Base-by-base conservation (phyloP, 2,888 invertebrate genomes). In the Mylabris sibirica region DNA sequence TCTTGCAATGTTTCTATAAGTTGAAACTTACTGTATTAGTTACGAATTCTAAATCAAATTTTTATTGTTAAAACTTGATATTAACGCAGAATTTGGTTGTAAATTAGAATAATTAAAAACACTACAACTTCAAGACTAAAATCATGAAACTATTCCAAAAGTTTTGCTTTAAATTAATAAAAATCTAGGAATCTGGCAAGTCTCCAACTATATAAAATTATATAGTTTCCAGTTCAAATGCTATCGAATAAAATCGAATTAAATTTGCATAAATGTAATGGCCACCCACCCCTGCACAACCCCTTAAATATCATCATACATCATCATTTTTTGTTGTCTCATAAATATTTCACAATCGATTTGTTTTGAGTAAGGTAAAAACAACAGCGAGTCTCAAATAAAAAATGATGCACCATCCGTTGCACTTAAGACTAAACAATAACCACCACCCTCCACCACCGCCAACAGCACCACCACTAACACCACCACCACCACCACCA, bases 321-420 rank as follows among this genome's bases (percentile, higher is more conserved):
- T 44, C 44, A 44, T 44, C 44, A n/a, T 3, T n/a, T n/a, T n/a
- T 6, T 44, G 17, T n/a, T 44, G 44, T 44, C 44, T 17, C 44
- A 17, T 44, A 44, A 17, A 44, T 44, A 44, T 44, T 44, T 44
- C 17, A 44, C 44, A 44, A 44, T 44, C 44, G 44, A 44, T 44
- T 44, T 44, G n/a, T 4, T 44, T 17, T 6, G n/a, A 17, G 12
- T n/a, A n/a, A 38, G 2, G 6, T 12, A n/a, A 44, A 44, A n/a
- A 44, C 44, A 12, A 41, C 41, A n/a, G 14, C n/a, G 14, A 44
- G 44, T 12, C 8, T 1, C 38, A 14, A 44, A 44, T 17, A 44
- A 44, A 44, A 44, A 44, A 44, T 44, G 44, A 17, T 44, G 44
- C 44, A 44, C 44, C 44, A 44, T 44, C 44, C 8, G n/a, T 44